Evolutionary conservation across 1,140 invertebrate genomes (phyloP).

Genomic region (Galendromus occidentalis): DNA sequence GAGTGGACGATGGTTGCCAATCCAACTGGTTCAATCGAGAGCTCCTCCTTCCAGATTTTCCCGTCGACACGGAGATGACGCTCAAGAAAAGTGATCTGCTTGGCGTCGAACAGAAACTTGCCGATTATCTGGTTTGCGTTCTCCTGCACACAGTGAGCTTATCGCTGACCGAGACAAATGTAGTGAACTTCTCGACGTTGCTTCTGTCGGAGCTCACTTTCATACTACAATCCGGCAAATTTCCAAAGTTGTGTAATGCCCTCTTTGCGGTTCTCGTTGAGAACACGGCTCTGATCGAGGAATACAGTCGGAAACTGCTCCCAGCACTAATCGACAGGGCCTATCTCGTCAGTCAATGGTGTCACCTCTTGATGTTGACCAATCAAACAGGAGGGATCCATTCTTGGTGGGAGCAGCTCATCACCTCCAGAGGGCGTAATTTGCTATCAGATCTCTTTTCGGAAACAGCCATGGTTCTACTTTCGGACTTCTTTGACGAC

Average conservation of each 20-base stretch:
- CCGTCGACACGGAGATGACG: neutral
- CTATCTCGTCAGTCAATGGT: constrained; percentile 5
- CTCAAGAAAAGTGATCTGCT: neutral
- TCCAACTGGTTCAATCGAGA: too few relatives aligned
- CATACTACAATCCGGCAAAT: constrained; percentile 5
- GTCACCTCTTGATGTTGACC: neutral
- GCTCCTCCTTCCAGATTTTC: neutral
- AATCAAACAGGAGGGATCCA: neutral
- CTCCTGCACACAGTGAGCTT: neutral
- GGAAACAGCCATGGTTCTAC: neutral
- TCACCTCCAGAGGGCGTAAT: neutral
- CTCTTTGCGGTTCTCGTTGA: neutral
- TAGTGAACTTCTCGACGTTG: neutral
- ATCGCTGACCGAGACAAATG: neutral
- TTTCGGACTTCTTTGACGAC: neutral
- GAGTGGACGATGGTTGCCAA: too few relatives aligned
- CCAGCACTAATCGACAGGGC: neutral
- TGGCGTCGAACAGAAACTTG: neutral
- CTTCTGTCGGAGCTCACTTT: neutral
- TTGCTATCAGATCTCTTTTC: neutral
- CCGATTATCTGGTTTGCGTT: neutral
- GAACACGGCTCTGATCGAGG: neutral
- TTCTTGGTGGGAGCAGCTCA: neutral
- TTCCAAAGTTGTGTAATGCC: neutral
- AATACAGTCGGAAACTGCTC: neutral